Conservation (phyloP, 2,888 invertebrate species). For the Druceiella hillmani region DNA sequence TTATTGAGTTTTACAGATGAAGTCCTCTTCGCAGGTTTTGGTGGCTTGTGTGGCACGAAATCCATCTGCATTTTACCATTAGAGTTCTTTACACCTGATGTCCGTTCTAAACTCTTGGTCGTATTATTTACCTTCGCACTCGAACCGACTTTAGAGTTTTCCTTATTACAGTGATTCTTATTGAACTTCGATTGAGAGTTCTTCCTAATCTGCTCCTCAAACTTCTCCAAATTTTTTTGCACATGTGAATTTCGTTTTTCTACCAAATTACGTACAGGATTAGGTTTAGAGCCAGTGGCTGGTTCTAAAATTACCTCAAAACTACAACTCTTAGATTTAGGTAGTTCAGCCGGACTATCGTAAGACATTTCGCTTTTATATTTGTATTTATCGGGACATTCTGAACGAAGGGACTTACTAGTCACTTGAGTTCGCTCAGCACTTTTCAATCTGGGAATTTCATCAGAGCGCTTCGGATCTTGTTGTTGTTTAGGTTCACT, state of each 20-base stretch:
- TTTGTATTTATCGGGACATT: slow-evolving; percentile 40
- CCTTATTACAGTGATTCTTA: slow-evolving; percentile 44
- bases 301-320: slow-evolving; percentile 50
- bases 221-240: slow-evolving; percentile 55
- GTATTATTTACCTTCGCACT: slow-evolving; percentile 38
- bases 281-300: slow-evolving; percentile 38
- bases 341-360: slow-evolving; percentile 40
- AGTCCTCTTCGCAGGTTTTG: slow-evolving; percentile 63
- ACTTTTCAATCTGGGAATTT: slow-evolving; percentile 54
- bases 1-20: slow-evolving; percentile 58
- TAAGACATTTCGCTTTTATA: slow-evolving; percentile 45
- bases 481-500: too few species aligned
- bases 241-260: slow-evolving; percentile 48
- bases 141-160: slow-evolving; percentile 35
- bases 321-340: slow-evolving; percentile 49
- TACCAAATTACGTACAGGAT: slow-evolving; percentile 42
- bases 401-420: slow-evolving; percentile 42
- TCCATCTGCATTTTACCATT: slow-evolving; percentile 48
- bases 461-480: slow-evolving; percentile 44
- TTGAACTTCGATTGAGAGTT: slow-evolving; percentile 38
- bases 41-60: slow-evolving; percentile 67
- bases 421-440: slow-evolving; percentile 50
- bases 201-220: slow-evolving; percentile 50
- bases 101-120: slow-evolving; percentile 47
- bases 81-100: slow-evolving; percentile 40